Evolutionary conservation across 2,113 vertebrate species (phyloP).

Genomic region (Manacus vitellinus): DNA sequence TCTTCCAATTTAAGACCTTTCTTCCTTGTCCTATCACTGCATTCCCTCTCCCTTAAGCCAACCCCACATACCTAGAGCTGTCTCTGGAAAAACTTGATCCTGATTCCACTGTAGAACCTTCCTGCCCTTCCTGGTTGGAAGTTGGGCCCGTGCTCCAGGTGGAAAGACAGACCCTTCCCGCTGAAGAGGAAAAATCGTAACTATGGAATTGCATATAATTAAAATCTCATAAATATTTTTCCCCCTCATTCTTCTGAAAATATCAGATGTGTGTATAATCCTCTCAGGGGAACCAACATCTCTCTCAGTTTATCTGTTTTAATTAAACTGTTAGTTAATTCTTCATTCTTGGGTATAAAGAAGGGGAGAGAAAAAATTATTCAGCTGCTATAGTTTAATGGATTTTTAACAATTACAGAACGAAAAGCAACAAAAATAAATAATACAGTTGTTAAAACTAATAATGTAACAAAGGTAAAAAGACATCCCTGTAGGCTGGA

Average conservation of each 20-base stretch:
- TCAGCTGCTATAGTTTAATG: constrained; percentile 8
- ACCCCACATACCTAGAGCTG: accelerated
- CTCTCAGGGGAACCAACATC: constrained; percentile 6
- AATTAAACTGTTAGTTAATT: constrained; percentile 60
- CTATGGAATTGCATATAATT: not conserved
- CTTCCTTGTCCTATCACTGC: not conserved
- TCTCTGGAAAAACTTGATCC: not conserved
- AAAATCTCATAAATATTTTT: not conserved
- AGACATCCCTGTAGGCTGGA: not conserved
- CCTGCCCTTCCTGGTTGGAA: not conserved
- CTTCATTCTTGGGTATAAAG: not conserved
- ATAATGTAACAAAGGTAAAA: constrained; percentile 41
- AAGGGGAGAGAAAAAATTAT: not conserved
- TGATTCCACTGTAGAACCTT: not conserved
- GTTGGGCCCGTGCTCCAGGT: not conserved
- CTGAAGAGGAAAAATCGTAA: not conserved
- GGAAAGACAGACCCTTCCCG: not conserved
- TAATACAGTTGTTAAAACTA: constrained; percentile 28
- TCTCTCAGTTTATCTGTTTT: constrained; percentile 44
- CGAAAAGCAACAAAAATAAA: constrained; percentile 4
- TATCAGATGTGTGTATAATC: constrained; percentile 14
- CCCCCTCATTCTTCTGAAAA: not conserved
- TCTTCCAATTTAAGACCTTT: not conserved
- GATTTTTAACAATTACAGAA: constrained; percentile 9
- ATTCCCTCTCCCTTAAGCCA: not conserved